A percentile compares a stretch with the other conserved stretches of the same genome.
phyloP scores from a whole-genome alignment of 2,797 vertebrate genomes.

The Enteromius thamalakanensis region DNA sequence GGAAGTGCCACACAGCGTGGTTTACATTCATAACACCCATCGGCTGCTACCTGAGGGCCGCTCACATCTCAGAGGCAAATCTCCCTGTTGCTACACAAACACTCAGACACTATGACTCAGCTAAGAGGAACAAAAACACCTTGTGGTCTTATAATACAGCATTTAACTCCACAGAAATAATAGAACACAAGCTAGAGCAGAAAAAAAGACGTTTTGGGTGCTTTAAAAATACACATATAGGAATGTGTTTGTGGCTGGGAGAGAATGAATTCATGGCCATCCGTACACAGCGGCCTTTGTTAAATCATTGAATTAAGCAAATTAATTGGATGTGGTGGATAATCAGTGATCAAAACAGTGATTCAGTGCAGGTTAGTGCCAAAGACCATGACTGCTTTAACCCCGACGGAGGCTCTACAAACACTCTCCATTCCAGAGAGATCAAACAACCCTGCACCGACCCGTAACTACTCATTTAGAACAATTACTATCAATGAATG shows the following conservation, averaged over 20 bases:
- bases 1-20: constrained; percentile 31
- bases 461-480: constrained; percentile 35
- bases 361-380: constrained; percentile 41
- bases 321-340: constrained; percentile 56
- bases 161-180: constrained; percentile 19
- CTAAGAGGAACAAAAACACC: constrained; percentile 31
- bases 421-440: constrained; percentile 36
- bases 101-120: constrained; percentile 28
- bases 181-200: constrained; percentile 20
- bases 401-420: constrained; percentile 29
- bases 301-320: constrained; percentile 56
- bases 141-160: constrained; percentile 26
- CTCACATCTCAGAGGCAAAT: constrained; percentile 26
- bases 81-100: constrained; percentile 11
- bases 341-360: constrained; percentile 60
- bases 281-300: constrained; percentile 34
- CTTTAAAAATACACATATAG: not conserved
- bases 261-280: not conserved
- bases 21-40: constrained; percentile 49
- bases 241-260: constrained; percentile 13
- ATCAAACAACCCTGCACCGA: constrained; percentile 28
- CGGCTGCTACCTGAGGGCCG: constrained; percentile 39
- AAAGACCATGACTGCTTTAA: constrained; percentile 44
- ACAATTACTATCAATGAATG: constrained; percentile 24
- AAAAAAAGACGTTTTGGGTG: constrained; percentile 13